These are phyloP conservation scores for Phyllostomus discolor DNA, from an alignment of 2,113 vertebrate genomes.

Conservation along the genomic window DNA sequence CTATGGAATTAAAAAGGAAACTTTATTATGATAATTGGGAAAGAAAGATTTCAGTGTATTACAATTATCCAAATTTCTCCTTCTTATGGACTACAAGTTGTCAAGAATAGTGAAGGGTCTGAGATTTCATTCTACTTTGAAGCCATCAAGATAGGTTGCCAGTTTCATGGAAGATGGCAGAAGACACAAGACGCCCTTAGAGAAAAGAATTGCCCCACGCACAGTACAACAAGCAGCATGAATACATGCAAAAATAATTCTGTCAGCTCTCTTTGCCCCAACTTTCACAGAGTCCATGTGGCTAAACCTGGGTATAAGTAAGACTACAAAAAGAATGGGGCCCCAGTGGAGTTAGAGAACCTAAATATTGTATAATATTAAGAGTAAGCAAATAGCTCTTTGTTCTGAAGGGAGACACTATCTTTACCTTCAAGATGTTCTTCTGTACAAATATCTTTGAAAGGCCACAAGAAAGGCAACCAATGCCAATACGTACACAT, in stretches of 20 bases:
- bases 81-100: not conserved
- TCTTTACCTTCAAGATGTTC: not conserved
- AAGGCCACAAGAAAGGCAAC: not conserved
- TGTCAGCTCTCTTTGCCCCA: not conserved
- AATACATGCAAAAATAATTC: not conserved
- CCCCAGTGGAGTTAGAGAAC: not conserved
- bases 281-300: accelerated
- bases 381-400: not conserved
- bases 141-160: not conserved
- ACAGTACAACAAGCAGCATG: no score
- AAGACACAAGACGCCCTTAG: not conserved
- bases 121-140: not conserved
- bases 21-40: not conserved
- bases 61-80: not conserved
- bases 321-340: not conserved
- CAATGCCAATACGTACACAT: not conserved
- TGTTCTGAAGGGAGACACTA: not conserved
- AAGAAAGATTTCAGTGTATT: not conserved
- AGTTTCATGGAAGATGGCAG: not conserved
- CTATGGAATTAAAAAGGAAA: not conserved
- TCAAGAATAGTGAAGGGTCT: not conserved
- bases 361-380: not conserved
- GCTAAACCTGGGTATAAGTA: accelerated
- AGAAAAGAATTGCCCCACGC: not conserved
- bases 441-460: not conserved